These are phyloP conservation scores for Speoplatyrhinus poulsoni DNA, from an alignment of 2,113 vertebrate species.

Conservation along the genomic window DNA sequence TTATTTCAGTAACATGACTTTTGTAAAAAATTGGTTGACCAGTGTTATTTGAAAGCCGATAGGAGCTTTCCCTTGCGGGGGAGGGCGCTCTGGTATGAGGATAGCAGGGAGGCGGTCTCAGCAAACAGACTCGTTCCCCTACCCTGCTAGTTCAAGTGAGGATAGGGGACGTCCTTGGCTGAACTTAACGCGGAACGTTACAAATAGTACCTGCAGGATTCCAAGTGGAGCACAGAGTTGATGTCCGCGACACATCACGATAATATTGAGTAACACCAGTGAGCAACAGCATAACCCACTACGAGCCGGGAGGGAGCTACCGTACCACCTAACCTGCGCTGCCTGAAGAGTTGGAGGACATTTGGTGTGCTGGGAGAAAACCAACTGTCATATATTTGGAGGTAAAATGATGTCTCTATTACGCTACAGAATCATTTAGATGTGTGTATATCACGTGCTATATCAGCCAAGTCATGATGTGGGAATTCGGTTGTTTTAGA, in stretches of 20 bases:
- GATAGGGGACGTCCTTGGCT: conserved; percentile 72
- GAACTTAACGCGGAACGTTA: conserved; percentile 71
- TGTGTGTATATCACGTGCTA: too few species aligned
- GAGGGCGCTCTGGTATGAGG: conserved; percentile 9
- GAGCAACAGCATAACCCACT: conserved; percentile 2
- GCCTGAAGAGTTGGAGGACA: neutral
- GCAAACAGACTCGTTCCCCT: conserved; percentile 17
- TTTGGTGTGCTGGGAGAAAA: neutral
- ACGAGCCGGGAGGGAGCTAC: neutral
- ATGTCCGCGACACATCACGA: conserved; percentile 33
- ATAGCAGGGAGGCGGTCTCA: conserved; percentile 32
- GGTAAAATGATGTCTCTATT: neutral
- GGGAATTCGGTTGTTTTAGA: too few species aligned
- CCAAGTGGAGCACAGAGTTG: conserved; percentile 66
- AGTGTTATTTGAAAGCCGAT: conserved; percentile 33
- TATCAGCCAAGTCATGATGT: too few species aligned
- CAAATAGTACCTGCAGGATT: conserved; percentile 73
- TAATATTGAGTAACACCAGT: conserved; percentile 53
- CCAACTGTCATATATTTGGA: neutral
- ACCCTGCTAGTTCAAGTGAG: conserved; percentile 68
- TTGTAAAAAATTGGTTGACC: neutral
- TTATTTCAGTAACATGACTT: too few species aligned
- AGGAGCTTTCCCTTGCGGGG: conserved; percentile 43
- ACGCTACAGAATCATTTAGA: neutral
- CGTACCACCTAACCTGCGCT: neutral